Evolutionary conservation across 2,888 invertebrate genomes (phyloP), one percentile per base, ranked within the genome.

Genomic region (Hedychridium roseum): DNA sequence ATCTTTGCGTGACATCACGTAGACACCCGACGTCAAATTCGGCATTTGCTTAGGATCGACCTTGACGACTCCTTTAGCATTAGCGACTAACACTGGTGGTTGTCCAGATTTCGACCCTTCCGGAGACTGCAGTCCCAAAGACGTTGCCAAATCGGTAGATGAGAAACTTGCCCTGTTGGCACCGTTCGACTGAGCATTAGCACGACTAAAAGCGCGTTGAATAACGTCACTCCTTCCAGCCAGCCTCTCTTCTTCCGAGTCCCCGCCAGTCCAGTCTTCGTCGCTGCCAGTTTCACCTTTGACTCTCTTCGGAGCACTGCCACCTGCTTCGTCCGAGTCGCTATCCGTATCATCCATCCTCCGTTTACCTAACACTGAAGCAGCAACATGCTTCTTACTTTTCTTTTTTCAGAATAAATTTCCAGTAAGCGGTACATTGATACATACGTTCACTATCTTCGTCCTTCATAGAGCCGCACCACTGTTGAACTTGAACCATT

Each of bases 401-500:
- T n/a, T n/a, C n/a, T n/a, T n/a, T n/a, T n/a, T n/a, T n/a, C n/a
- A n/a, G n/a, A n/a, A n/a, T n/a, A n/a, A n/a, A n/a, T n/a, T n/a
- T n/a, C n/a, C n/a, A n/a, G n/a, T n/a, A n/a, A n/a, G n/a, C n/a
- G n/a, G n/a, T n/a, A 20, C 15, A 26, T n/a, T 9, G 35, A 36
- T 15, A 64, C 69, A 44, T 62, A 74, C 75, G 14, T 40, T 74
- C 71, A 42, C 73, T 78, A 1, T 84, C 84, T 14, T 83, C 83
- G 3, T 84, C 82, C 31, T 82, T 82, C 73, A 84, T 85, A 1
- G 83, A 87, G 9, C 90, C 90, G 61, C 90, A 90, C 92, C 92
- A 92, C 50, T 88, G 88, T 71, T 92, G 92, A 43, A 92, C 91
- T 74, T 91, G 90, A 76, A 90, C 89, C 74, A 91, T 80, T 0